phyloP scores from a whole-genome alignment of 2,797 vertebrate genomes.

The Sebastes matsubarae region DNA sequence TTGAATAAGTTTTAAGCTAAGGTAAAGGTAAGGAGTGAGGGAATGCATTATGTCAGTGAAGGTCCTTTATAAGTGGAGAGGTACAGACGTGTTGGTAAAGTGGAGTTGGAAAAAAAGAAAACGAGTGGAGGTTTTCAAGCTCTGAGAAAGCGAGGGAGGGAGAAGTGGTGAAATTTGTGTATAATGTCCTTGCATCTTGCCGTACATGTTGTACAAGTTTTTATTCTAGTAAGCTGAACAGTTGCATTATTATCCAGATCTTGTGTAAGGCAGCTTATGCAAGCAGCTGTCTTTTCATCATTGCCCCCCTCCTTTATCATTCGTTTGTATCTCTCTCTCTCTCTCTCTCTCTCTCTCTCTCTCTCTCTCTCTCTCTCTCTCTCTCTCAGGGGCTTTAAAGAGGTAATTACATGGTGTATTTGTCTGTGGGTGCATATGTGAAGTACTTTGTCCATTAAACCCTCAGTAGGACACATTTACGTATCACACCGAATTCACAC shows the following conservation, averaged over 20 bases:
- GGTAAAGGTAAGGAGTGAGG: background rate
- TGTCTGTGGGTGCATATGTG: slow-evolving; percentile 7
- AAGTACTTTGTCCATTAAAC: background rate
- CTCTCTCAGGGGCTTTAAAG: background rate
- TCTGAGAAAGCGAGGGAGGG: background rate
- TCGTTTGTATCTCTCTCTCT: slow-evolving; percentile 16
- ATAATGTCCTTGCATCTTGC: slow-evolving; percentile 23
- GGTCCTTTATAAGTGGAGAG: background rate
- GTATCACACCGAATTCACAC: background rate
- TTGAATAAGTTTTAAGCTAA: background rate
- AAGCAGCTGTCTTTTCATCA: slow-evolving; percentile 60
- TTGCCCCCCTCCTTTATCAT: slow-evolving; percentile 45
- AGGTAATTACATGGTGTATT: slow-evolving; percentile 26
- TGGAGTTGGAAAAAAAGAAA: background rate
- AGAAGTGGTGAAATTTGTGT: background rate
- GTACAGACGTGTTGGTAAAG: background rate
- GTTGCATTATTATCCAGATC: slow-evolving; percentile 70
- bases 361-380: background rate
- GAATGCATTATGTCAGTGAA: no score
- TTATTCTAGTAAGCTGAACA: slow-evolving; percentile 41
- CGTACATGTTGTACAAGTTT: slow-evolving; percentile 56
- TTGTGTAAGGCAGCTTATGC: slow-evolving; percentile 73
- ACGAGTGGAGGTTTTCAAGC: background rate
- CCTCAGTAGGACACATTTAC: background rate
- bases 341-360: background rate